phyloP scores from a whole-genome alignment of 2,797 vertebrate genomes.

The Anas bahamensis region DNA sequence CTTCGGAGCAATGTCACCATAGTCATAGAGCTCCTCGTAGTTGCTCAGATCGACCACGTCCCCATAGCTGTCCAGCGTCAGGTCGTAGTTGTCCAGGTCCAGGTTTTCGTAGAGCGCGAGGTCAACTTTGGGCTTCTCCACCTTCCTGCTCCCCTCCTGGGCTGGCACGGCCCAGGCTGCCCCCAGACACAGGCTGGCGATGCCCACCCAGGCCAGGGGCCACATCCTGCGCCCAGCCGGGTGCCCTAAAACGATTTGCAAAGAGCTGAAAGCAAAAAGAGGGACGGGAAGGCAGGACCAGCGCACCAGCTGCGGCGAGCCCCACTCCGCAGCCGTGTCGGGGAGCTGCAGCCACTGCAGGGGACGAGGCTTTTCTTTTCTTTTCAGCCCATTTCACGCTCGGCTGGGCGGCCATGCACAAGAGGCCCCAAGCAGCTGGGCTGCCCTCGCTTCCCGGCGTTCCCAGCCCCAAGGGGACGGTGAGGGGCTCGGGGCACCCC shows the following conservation, averaged over 20 bases:
- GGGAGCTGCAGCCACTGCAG: not conserved
- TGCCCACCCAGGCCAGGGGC: constrained; percentile 4
- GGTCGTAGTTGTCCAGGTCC: constrained; percentile 68
- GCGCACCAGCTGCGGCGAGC: not conserved
- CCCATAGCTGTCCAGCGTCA: constrained; percentile 69
- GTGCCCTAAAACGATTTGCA: not conserved
- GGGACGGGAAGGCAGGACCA: accelerated
- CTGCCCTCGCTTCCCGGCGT: not conserved
- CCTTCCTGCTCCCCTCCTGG: not conserved
- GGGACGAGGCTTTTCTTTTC: not conserved
- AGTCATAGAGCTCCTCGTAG: constrained; percentile 79
- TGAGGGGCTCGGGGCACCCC: not conserved
- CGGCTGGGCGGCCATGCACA: not conserved
- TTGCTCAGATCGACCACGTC: constrained; percentile 76
- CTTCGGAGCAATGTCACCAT: constrained; percentile 76
- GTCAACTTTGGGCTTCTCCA: not conserved
- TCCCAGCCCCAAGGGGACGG: not conserved
- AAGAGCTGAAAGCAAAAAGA: not conserved
- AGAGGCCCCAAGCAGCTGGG: not conserved
- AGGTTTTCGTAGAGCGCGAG: not conserved
- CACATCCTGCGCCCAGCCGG: not conserved
- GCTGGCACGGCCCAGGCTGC: not conserved
- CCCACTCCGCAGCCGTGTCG: not conserved
- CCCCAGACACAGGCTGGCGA: constrained; percentile 32
- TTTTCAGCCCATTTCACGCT: constrained; percentile 33